Evolutionary conservation across 2,113 vertebrate genomes (phyloP).

Genomic region (Cyanocitta stelleri): DNA sequence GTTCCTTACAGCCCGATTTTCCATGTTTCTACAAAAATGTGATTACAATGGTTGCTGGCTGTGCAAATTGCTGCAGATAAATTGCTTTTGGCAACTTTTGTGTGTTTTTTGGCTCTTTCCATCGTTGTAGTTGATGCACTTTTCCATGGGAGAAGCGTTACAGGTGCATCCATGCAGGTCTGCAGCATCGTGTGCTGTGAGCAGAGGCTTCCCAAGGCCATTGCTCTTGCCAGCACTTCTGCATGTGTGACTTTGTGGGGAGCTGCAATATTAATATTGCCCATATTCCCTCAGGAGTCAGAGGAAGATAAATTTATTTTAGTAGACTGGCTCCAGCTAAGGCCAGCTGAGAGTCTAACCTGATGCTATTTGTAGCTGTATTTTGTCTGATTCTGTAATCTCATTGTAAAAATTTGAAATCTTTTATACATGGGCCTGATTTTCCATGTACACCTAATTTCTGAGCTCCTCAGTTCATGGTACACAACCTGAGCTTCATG

Average conservation of each 20-base stretch:
- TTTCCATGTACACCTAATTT: not conserved
- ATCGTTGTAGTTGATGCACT: not conserved
- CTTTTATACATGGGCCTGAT: not conserved
- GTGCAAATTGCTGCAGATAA: not conserved
- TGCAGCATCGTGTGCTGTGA: rapidly evolving
- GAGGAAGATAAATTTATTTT: not conserved
- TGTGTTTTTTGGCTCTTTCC: not conserved
- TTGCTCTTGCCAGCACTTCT: not conserved
- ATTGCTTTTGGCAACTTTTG: not conserved
- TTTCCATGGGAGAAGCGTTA: not conserved
- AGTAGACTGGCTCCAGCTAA: not conserved
- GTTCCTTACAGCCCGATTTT: not conserved
- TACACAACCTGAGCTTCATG: not conserved
- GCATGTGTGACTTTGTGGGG: not conserved
- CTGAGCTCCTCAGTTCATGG: not conserved
- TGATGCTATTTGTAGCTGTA: not conserved
- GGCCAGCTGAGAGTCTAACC: not conserved
- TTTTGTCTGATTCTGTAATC: not conserved
- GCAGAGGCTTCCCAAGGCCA: not conserved
- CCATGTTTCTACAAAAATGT: not conserved
- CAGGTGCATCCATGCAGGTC: rapidly evolving
- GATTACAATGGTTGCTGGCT: not conserved
- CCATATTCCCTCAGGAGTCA: not conserved
- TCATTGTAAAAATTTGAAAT: not conserved
- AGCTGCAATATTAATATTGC: not conserved